These are phyloP conservation scores for Lagodon rhomboides DNA, from an alignment of 2,797 vertebrate species.

Conservation along the genomic window DNA sequence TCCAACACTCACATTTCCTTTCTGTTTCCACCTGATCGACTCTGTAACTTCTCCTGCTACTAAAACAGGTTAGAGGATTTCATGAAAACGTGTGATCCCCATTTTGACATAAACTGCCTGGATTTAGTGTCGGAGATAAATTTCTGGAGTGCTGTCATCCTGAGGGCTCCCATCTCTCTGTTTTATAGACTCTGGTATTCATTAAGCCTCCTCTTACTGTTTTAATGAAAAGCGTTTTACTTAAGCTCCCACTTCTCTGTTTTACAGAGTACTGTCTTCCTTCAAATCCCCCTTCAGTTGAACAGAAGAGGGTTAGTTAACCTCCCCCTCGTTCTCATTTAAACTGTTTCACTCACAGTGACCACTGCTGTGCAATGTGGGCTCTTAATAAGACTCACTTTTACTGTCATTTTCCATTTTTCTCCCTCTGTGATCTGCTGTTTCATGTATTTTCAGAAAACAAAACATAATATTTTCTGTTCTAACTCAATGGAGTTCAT, in stretches of 20 bases:
- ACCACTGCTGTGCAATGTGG: constrained; percentile 19
- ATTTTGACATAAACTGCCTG: constrained; percentile 64
- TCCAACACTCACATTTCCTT: constrained; percentile 11
- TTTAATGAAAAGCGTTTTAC: constrained; percentile 71
- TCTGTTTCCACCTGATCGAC: constrained; percentile 1
- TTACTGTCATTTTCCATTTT: constrained; percentile 7
- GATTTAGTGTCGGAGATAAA: constrained; percentile 58
- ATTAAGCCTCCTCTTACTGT: constrained; percentile 65
- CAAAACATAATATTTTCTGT: constrained; percentile 31
- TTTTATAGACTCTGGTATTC: constrained; percentile 62
- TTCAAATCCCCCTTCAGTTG: constrained; percentile 49
- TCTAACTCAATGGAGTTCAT: constrained; percentile 44
- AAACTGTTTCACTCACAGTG: constrained; percentile 22
- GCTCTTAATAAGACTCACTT: constrained; percentile 23
- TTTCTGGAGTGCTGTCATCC: constrained; percentile 59
- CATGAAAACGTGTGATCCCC: constrained; percentile 40
- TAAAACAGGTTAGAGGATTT: constrained; percentile 42
- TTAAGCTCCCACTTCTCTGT: constrained; percentile 57
- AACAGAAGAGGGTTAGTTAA: constrained; percentile 46
- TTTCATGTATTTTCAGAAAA: constrained; percentile 45
- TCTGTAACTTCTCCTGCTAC: constrained; percentile 26
- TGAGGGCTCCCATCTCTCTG: constrained; percentile 59
- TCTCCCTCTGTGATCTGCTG: constrained; percentile 5
- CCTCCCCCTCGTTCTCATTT: constrained; percentile 22
- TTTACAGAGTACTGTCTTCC: constrained; percentile 45